Evolutionary conservation across 2,113 vertebrate species (phyloP).

Genomic region (Hemichromis elongatus): DNA sequence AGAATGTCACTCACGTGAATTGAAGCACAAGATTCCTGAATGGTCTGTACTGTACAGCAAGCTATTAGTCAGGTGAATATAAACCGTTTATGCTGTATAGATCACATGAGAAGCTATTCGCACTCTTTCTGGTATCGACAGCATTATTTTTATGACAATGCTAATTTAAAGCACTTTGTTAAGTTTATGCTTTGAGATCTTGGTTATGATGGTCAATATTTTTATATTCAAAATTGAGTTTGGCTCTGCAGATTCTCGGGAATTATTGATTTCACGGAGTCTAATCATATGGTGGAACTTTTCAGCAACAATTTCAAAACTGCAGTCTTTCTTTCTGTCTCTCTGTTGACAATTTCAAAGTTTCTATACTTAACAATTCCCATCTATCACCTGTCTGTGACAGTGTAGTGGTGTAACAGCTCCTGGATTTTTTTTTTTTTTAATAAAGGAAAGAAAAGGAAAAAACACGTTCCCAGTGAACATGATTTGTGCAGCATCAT

Average conservation of each 20-base stretch:
- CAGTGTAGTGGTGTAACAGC: background rate
- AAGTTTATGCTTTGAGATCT: background rate
- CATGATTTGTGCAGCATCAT: background rate
- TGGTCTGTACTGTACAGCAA: background rate
- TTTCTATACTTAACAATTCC: background rate
- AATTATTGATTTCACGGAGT: background rate
- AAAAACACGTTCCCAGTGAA: background rate
- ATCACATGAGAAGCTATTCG: background rate
- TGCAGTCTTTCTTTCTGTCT: background rate
- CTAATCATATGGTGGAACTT: background rate
- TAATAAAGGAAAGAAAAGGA: background rate
- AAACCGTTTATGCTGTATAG: background rate
- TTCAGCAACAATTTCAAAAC: background rate
- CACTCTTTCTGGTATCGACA: background rate
- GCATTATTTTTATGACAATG: background rate
- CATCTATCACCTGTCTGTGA: background rate
- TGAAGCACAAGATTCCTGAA: background rate
- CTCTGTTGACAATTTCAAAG: background rate
- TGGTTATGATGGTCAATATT: background rate
- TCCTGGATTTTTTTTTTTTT: background rate
- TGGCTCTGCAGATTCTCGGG: background rate
- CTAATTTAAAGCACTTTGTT: background rate
- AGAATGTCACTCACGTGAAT: background rate
- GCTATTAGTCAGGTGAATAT: background rate
- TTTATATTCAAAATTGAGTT: background rate